phyloP scores from a whole-genome alignment of 23 tunicate species.

The Aplidium turbinatum region DNA sequence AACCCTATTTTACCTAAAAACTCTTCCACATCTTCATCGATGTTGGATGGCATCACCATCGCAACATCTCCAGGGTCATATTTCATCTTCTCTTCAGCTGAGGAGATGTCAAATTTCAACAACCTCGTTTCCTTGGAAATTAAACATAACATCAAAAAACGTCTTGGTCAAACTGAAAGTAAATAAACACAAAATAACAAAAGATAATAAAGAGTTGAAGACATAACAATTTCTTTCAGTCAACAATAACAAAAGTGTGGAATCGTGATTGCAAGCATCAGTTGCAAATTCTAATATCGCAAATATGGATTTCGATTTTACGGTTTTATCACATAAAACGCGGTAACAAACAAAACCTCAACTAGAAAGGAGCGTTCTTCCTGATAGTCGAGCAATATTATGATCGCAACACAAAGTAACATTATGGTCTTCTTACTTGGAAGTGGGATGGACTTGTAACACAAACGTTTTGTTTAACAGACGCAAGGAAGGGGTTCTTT shows the following conservation, averaged over 20 bases:
- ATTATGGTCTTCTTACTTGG: conserved; percentile 65
- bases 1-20: conserved; percentile 79
- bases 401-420: too few species aligned
- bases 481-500: conserved; percentile 58
- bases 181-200: conserved; percentile 14
- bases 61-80: conserved; percentile 98
- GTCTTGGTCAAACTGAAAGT: not conserved
- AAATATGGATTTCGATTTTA: too few species aligned
- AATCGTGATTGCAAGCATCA: not conserved
- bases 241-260: too few species aligned
- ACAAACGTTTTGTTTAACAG: conserved; percentile 35
- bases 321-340: too few species aligned
- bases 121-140: conserved; percentile 52
- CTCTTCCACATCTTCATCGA: conserved; percentile 53
- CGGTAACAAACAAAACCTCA: too few species aligned
- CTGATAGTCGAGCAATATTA: too few species aligned
- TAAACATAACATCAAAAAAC: not conserved
- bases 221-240: too few species aligned
- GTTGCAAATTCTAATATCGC: too few species aligned
- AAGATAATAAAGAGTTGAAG: too few species aligned
- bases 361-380: too few species aligned
- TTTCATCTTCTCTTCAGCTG: conserved; percentile 25
- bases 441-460: conserved; percentile 79
- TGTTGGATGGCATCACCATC: conserved; percentile 79
- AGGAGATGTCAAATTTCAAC: conserved; percentile 49